phyloP scores from a whole-genome alignment of 2,797 vertebrate species.

The Gadopsis marmoratus region DNA sequence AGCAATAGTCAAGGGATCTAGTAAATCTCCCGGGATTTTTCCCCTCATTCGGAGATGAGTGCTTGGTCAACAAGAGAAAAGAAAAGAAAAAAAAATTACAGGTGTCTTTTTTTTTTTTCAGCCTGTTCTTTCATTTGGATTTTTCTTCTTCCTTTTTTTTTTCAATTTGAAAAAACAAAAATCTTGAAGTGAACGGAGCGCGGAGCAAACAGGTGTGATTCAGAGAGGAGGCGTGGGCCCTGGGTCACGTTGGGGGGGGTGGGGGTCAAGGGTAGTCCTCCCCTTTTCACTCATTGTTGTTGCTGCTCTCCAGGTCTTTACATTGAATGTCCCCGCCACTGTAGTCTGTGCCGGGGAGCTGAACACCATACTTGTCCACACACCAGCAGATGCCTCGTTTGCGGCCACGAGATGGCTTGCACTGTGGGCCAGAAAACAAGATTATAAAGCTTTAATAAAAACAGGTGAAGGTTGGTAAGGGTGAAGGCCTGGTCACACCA shows the following conservation, averaged over 20 bases:
- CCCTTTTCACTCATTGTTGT: conserved; percentile 91
- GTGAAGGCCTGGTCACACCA: background rate
- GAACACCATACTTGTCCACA: conserved; percentile 96
- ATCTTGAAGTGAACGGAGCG: conserved; percentile 91
- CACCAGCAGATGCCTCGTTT: conserved; percentile 99
- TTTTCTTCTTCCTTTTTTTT: conserved; percentile 75
- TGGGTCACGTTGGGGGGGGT: conserved; percentile 76
- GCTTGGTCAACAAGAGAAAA: conserved; percentile 79
- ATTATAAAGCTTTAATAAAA: background rate
- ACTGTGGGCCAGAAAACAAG: conserved; percentile 80
- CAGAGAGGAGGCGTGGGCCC: conserved; percentile 85
- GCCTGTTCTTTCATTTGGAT: conserved; percentile 73
- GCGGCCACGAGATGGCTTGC: conserved; percentile 96
- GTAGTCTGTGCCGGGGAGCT: conserved; percentile 95
- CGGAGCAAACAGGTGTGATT: conserved; percentile 83
- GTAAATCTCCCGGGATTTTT: conserved; percentile 71
- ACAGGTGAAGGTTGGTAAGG: background rate
- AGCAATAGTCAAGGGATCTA: conserved; percentile 66
- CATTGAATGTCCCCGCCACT: conserved; percentile 95
- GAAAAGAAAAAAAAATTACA: conserved; percentile 62
- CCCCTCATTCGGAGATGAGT: conserved; percentile 78
- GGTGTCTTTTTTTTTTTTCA: conserved; percentile 68
- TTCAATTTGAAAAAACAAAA: conserved; percentile 59
- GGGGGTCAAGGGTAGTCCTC: conserved; percentile 49
- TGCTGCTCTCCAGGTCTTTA: conserved; percentile 95